Evolutionary conservation across 2,113 vertebrate species (phyloP).

Genomic region (Colinus virginianus): DNA sequence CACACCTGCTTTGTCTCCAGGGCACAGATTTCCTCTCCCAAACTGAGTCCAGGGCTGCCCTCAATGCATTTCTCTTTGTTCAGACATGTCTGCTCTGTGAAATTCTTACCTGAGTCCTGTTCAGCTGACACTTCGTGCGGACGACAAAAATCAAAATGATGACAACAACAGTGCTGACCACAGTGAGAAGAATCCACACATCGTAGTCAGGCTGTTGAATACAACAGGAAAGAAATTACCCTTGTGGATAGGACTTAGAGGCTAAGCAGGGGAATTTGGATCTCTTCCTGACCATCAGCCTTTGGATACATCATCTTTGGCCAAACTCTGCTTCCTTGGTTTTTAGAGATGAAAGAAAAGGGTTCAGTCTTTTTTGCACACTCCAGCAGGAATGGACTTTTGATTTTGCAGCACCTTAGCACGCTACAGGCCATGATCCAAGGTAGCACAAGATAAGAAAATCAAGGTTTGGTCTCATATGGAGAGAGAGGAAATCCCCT

Average conservation of each 20-base stretch:
- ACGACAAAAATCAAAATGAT: conserved; percentile 88
- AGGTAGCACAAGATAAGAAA: neutral
- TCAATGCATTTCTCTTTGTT: neutral
- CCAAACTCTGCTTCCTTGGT: neutral
- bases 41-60: neutral
- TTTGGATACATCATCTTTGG: neutral
- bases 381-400: neutral
- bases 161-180: conserved; percentile 88
- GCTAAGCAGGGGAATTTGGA: neutral
- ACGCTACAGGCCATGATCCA: neutral
- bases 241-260: neutral
- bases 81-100: neutral
- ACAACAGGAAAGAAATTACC: conserved; percentile 18
- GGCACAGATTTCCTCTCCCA: neutral
- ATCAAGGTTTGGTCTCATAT: neutral
- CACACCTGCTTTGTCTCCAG: neutral
- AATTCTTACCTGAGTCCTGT: conserved; percentile 84
- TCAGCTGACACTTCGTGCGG: conserved; percentile 88
- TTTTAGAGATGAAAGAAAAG: neutral
- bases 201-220: conserved; percentile 89
- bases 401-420: neutral
- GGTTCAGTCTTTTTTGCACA: neutral
- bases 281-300: neutral
- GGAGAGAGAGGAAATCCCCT: neutral
- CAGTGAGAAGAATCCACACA: conserved; percentile 92